Percentiles rank a stretch among this genome's conserved stretches.
phyloP scores from a whole-genome alignment of 2,888 invertebrate species.

The Rhingia rostrata region DNA sequence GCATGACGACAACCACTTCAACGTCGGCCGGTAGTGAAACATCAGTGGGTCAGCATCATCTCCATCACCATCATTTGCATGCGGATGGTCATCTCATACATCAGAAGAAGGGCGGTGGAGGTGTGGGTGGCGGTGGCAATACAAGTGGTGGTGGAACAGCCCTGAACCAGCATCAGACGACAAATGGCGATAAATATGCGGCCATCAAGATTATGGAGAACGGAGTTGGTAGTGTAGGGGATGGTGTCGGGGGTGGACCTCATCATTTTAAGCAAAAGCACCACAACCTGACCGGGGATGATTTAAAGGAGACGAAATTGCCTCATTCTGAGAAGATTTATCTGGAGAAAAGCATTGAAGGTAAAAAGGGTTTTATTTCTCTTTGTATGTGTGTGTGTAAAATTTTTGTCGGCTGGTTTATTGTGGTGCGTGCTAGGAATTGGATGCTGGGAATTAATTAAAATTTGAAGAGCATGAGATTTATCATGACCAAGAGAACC shows the following conservation, averaged over 20 bases:
- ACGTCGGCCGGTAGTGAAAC: conserved; percentile 66
- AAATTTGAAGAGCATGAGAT: conserved; percentile 66
- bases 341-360: conserved; percentile 77
- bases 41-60: conserved; percentile 66
- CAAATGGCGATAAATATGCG: conserved; percentile 71
- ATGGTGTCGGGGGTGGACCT: conserved; percentile 34
- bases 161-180: conserved; percentile 56
- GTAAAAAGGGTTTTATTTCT: conserved; percentile 68
- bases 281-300: conserved; percentile 60
- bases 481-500: conserved; percentile 19
- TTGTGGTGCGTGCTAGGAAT: conserved; percentile 64
- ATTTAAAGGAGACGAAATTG: conserved; percentile 75
- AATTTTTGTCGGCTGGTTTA: conserved; percentile 26
- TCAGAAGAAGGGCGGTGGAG: conserved; percentile 58
- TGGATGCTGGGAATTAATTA: conserved; percentile 66
- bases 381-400: conserved; percentile 1
- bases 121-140: conserved; percentile 45
- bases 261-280: conserved; percentile 61
- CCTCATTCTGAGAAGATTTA: conserved; percentile 76
- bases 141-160: conserved; percentile 46
- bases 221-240: conserved; percentile 71
- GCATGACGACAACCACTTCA: conserved; percentile 65
- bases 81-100: conserved; percentile 65
- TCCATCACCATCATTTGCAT: conserved; percentile 67
- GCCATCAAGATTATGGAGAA: conserved; percentile 75